phyloP scores from a whole-genome alignment of 1,140 invertebrate genomes.

The Drosophila neocordata region DNA sequence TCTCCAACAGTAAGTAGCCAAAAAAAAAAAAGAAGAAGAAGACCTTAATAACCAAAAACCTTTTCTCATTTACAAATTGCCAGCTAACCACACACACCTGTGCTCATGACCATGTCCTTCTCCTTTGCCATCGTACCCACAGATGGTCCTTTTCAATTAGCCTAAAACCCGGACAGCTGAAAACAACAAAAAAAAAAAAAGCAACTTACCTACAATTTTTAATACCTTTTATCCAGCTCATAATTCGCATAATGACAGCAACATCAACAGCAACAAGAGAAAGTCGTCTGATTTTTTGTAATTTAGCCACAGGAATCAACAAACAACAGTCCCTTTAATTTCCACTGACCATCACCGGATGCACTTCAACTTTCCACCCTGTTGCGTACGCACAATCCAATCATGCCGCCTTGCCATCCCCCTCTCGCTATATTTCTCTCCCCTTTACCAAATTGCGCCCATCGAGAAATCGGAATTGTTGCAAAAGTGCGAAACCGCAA shows the following conservation, averaged over 20 bases:
- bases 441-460: neutral
- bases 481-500: slow-evolving; percentile 82
- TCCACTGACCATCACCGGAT: slow-evolving; percentile 73
- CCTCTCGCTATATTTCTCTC: neutral
- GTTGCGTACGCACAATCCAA: slow-evolving; percentile 76
- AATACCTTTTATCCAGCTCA: slow-evolving; percentile 81
- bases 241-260: slow-evolving; percentile 81
- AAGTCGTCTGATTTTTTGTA: slow-evolving; percentile 35
- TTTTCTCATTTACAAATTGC: slow-evolving; percentile 63
- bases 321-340: slow-evolving; percentile 44
- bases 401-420: neutral
- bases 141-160: slow-evolving; percentile 70
- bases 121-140: neutral
- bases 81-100: slow-evolving; percentile 34
- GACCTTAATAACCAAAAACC: slow-evolving; percentile 1
- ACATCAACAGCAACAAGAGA: slow-evolving; percentile 29
- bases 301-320: slow-evolving; percentile 60
- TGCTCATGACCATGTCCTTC: slow-evolving; percentile 2
- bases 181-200: slow-evolving; percentile 46
- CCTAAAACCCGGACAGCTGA: slow-evolving; percentile 60
- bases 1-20: slow-evolving; percentile 7
- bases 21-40: neutral
- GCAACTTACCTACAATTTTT: slow-evolving; percentile 58
- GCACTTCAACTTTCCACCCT: slow-evolving; percentile 82
- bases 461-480: slow-evolving; percentile 60